Base-by-base conservation (phyloP, 1,140 invertebrate genomes). In the Agrypnia vestita region DNA sequence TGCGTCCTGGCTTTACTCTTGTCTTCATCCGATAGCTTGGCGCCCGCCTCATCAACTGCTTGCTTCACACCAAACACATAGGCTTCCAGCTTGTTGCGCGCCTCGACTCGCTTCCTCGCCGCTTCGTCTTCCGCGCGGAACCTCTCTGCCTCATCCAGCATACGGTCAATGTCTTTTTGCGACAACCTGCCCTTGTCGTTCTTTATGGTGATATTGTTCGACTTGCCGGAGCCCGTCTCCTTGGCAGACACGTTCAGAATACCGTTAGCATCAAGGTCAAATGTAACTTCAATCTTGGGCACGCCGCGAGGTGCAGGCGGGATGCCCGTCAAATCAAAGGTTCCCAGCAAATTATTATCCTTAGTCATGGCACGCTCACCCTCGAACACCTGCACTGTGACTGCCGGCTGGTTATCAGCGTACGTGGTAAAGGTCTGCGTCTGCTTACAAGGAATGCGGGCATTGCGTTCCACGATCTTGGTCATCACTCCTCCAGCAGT, bases 281-380 rank as follows among this genome's bases (percentile, higher is more conserved):
- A 93, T n/a, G 88, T 90, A 4, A 90, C 89, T 76, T 92, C 90
- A 84, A 95, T 93, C 86, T 95, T 91, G 0, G 94, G 90, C 0
- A 91, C 86, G 17, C 91, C 91, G 17, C 90, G 86, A 0, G 90
- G 90, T 9, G 91, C 90, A 3, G 91, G 90, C n/a, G 88, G 86
- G 21, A 90, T 90, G 7, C 88, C 89, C 25, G 85, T 85, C 4
- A 90, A 82, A 79, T 96, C 93, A 83, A 96, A 96, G 81, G 92
- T 94, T 19, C 95, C 95, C 1, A 96, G 88, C 8, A 94, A 85
- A 84, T 96, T 95, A 85, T 95, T 95, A 83, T 95, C 93, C 80
- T 92, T 93, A 0, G 94, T 95, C 93, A 95, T 94, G 0, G 93
- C 25, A 35, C 25, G 25, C 25, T 35, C 25, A 35, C 25, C 25